These are phyloP conservation scores for Odontothrips loti DNA, from an alignment of 2,888 invertebrate genomes.

Conservation along the genomic window DNA sequence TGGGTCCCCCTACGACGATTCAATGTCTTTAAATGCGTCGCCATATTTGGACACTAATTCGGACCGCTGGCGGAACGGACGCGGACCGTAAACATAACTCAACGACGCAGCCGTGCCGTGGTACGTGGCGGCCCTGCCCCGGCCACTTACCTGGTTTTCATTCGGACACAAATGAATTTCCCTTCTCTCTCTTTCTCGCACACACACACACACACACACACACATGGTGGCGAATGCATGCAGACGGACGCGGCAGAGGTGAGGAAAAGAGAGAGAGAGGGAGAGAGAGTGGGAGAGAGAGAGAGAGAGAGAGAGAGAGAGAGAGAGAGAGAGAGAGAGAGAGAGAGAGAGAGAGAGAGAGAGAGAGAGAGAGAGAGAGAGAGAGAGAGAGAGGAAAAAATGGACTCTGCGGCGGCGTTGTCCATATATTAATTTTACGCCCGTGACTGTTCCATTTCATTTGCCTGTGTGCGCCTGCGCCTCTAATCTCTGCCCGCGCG, in stretches of 20 bases:
- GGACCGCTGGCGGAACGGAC: constrained; percentile 12
- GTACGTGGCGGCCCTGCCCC: background rate
- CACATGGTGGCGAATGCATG: too few species aligned
- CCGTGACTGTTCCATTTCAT: constrained; percentile 4
- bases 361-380: too few species aligned
- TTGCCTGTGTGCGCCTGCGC: background rate
- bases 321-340: background rate
- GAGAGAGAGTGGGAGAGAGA: too few species aligned
- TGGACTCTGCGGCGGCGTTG: background rate
- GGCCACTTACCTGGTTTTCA: too few species aligned
- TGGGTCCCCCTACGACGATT: background rate
- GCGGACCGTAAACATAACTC: background rate
- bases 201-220: too few species aligned
- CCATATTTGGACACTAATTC: constrained; percentile 20
- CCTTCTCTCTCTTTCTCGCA: background rate
- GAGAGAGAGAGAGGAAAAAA: background rate
- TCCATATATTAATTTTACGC: constrained; percentile 10
- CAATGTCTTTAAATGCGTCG: constrained; percentile 20
- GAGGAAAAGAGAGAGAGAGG: too few species aligned
- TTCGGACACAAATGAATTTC: background rate
- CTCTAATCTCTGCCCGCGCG: background rate
- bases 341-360: too few species aligned
- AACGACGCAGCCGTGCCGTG: background rate
- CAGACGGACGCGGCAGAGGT: too few species aligned
- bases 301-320: background rate